phyloP scores from a whole-genome alignment of 1,140 invertebrate species.

The Nilaparvata lugens region DNA sequence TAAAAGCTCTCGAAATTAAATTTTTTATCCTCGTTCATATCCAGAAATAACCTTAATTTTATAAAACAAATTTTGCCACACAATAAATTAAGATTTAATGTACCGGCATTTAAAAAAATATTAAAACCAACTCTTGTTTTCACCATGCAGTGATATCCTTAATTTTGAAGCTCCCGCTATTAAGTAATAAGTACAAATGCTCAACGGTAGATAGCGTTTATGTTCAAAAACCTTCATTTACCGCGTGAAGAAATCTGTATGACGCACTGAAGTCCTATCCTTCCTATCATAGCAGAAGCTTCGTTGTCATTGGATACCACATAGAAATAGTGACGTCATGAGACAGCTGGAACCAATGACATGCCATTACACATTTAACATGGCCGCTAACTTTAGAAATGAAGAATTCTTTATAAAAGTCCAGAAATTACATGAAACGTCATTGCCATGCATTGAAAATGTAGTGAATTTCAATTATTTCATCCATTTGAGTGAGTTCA shows the following conservation, averaged over 20 bases:
- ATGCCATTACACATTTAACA: slow-evolving; percentile 13
- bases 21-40: too few species aligned
- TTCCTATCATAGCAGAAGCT: slow-evolving; percentile 8
- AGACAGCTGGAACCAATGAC: slow-evolving; percentile 18
- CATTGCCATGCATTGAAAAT: background rate
- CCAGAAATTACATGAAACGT: slow-evolving; percentile 5
- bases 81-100: too few species aligned
- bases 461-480: background rate
- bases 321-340: slow-evolving; percentile 14
- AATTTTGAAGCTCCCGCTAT: too few species aligned
- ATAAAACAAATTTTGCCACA: too few species aligned
- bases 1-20: too few species aligned
- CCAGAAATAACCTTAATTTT: too few species aligned
- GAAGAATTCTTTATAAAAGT: too few species aligned
- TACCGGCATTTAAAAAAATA: too few species aligned
- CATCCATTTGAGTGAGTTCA: background rate
- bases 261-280: slow-evolving; percentile 6
- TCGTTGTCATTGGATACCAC: slow-evolving; percentile 13
- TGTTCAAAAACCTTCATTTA: background rate
- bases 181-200: too few species aligned
- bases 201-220: background rate
- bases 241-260: slow-evolving; percentile 4
- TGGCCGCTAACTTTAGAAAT: background rate
- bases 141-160: too few species aligned
- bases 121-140: too few species aligned